Percentiles rank a stretch among this genome's conserved stretches.
These are phyloP conservation scores for Drosophila seguyi DNA, from an alignment of 1,140 invertebrate genomes.

Conservation along the genomic window DNA sequence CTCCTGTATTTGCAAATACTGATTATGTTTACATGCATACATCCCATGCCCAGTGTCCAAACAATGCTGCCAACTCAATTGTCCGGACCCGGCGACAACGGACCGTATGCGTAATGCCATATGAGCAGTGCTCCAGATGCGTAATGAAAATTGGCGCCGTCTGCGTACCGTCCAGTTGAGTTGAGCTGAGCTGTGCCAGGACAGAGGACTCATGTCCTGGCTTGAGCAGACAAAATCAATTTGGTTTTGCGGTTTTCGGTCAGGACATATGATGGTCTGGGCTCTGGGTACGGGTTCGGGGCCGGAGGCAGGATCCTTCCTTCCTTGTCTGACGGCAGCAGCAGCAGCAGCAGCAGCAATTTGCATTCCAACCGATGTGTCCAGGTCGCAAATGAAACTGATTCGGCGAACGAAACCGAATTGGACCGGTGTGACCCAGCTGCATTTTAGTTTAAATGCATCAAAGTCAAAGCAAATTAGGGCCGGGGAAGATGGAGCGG, in stretches of 20 bases:
- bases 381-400: slow-evolving; percentile 52
- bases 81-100: slow-evolving; percentile 60
- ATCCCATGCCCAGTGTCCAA: slow-evolving; percentile 68
- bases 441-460: slow-evolving; percentile 74
- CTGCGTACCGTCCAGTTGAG: slow-evolving; percentile 28
- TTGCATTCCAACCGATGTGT: slow-evolving; percentile 41
- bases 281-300: too few relatives aligned
- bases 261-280: slow-evolving; percentile 20
- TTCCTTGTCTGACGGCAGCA: slow-evolving; percentile 36
- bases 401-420: slow-evolving; percentile 29
- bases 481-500: background rate
- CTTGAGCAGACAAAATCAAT: slow-evolving; percentile 82
- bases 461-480: slow-evolving; percentile 70
- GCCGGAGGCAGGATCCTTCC: slow-evolving; percentile 2
- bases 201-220: slow-evolving; percentile 35
- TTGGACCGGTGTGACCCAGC: slow-evolving; percentile 37
- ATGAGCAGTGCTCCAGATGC: slow-evolving; percentile 75
- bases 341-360: slow-evolving; percentile 55
- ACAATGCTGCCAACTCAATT: slow-evolving; percentile 73
- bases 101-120: slow-evolving; percentile 77
- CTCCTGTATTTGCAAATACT: slow-evolving; percentile 81
- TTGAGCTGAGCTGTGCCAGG: background rate
- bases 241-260: slow-evolving; percentile 79
- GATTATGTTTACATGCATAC: slow-evolving; percentile 82
- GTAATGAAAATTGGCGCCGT: slow-evolving; percentile 79